phyloP scores from a whole-genome alignment of 2,113 vertebrate species.

The Microcebus murinus region DNA sequence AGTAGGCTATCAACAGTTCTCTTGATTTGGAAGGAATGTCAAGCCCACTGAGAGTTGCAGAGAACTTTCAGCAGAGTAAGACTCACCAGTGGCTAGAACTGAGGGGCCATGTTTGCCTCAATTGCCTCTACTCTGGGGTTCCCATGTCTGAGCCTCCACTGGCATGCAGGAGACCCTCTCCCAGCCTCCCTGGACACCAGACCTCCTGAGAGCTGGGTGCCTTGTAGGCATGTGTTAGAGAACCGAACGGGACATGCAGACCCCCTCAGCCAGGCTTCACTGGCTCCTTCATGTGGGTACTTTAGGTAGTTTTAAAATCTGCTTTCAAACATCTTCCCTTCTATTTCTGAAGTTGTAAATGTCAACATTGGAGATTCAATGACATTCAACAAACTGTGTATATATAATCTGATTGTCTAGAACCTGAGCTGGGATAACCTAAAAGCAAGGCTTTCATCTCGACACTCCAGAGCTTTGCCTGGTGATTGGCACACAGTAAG shows the following conservation, averaged over 20 bases:
- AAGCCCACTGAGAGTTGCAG: neutral
- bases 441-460: neutral
- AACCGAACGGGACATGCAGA: neutral
- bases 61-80: neutral
- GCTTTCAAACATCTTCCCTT: slow-evolving; percentile 19
- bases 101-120: neutral
- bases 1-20: neutral
- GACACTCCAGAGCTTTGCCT: neutral
- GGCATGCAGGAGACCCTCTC: neutral
- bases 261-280: neutral
- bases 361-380: neutral
- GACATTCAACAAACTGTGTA: neutral
- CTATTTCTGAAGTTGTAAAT: neutral
- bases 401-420: neutral
- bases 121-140: neutral
- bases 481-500: neutral
- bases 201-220: neutral
- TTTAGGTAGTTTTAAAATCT: neutral
- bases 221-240: neutral
- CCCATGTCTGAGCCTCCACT: neutral
- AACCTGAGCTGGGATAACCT: neutral
- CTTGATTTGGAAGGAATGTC: neutral
- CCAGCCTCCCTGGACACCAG: neutral
- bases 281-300: neutral
- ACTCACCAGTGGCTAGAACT: neutral